A percentile compares a stretch with the other conserved stretches of the same genome.
phyloP scores from a whole-genome alignment of 1,140 invertebrate genomes.

The Panagrolaimus sp. region DNA sequence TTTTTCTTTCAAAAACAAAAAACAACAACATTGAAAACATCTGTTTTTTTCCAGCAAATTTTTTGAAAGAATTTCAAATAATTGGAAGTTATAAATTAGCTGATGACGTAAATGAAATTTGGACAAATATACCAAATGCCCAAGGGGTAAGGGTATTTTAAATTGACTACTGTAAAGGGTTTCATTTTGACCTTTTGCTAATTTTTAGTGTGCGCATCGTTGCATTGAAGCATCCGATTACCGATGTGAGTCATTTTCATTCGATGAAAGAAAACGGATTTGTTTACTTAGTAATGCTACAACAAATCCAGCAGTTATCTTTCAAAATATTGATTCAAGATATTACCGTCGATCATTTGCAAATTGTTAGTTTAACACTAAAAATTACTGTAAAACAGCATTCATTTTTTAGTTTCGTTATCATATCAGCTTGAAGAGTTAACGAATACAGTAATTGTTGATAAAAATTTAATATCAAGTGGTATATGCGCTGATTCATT shows the following conservation, averaged over 20 bases:
- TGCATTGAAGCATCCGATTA: constrained; percentile 25
- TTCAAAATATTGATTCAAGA: constrained; percentile 23
- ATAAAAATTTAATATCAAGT: constrained; percentile 20
- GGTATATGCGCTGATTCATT: constrained; percentile 23
- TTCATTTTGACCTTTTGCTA: constrained; percentile 1
- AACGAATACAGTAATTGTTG: not conserved
- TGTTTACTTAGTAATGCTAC: constrained; percentile 23
- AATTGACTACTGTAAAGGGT: constrained; percentile 4
- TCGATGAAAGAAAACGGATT: constrained; percentile 24
- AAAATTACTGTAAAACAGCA: not conserved
- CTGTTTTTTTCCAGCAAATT: constrained; percentile 25
- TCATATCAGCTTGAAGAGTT: constrained; percentile 1
- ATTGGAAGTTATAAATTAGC: constrained; percentile 25
- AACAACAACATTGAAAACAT: not conserved
- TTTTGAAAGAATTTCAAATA: constrained; percentile 23
- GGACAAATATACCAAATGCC: constrained; percentile 26
- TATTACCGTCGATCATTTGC: constrained; percentile 29
- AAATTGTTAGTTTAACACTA: constrained; percentile 14
- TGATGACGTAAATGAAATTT: constrained; percentile 26
- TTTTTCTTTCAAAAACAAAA: constrained; percentile 4
- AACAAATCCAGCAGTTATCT: constrained; percentile 29
- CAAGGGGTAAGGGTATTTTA: constrained; percentile 26
- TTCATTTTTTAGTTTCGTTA: not conserved
- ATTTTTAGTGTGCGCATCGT: constrained; percentile 30
- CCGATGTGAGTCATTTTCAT: constrained; percentile 31